Conservation (phyloP, 2,888 invertebrate species). For the Entomobrya multifasciata region DNA sequence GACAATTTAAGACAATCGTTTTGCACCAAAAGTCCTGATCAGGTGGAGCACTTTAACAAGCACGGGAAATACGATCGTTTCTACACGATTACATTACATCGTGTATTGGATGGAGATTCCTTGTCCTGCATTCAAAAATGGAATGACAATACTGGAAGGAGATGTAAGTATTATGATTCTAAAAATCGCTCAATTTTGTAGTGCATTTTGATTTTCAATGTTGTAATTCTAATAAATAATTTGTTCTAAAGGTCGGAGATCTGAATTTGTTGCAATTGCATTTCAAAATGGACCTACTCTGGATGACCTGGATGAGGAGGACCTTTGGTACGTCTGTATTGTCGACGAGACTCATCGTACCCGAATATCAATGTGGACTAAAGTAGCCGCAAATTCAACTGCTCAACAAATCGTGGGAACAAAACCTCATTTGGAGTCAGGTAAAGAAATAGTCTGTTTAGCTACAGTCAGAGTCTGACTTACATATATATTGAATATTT, state of each 20-base stretch:
- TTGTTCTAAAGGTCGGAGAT: slow-evolving; percentile 21
- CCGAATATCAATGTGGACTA: slow-evolving; percentile 46
- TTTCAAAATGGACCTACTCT: background rate
- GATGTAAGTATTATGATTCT: no score
- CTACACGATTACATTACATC: slow-evolving; percentile 44
- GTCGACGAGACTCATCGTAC: slow-evolving; percentile 13
- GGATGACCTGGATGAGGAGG: background rate
- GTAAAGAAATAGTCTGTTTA: no score
- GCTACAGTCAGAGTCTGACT: no score
- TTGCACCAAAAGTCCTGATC: background rate
- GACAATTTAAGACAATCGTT: slow-evolving; percentile 24
- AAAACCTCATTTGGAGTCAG: slow-evolving; percentile 32
- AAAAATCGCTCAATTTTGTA: background rate
- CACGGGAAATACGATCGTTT: slow-evolving; percentile 16
- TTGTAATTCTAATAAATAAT: background rate
- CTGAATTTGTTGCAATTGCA: slow-evolving; percentile 46
- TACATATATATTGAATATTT: no score
- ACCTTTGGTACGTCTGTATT: slow-evolving; percentile 54
- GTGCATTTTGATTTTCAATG: background rate
- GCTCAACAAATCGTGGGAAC: background rate
- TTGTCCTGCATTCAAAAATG: slow-evolving; percentile 26
- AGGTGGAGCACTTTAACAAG: slow-evolving; percentile 2
- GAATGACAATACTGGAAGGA: slow-evolving; percentile 40
- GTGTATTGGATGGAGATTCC: background rate
- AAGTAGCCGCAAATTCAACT: background rate